phyloP scores from a whole-genome alignment of 2,113 vertebrate genomes.

The Neogale vison region DNA sequence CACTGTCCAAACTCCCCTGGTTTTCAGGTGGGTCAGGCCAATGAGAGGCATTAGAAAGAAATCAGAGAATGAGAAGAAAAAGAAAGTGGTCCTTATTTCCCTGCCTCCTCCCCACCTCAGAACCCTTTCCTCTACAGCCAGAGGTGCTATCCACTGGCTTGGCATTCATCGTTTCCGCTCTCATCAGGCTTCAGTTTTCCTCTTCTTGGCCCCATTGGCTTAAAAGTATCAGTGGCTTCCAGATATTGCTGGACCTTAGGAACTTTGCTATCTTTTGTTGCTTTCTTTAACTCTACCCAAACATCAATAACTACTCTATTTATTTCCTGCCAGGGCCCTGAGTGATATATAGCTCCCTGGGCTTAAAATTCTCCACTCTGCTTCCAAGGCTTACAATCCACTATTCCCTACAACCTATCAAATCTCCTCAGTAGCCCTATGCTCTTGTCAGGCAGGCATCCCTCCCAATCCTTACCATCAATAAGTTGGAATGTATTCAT shows the following conservation, averaged over 20 bases:
- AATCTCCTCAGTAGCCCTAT: background rate
- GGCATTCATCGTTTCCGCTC: background rate
- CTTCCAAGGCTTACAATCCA: background rate
- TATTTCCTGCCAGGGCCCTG: background rate
- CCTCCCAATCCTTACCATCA: background rate
- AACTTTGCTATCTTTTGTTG: background rate
- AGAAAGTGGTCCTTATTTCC: background rate
- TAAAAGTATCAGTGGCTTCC: background rate
- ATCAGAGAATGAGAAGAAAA: background rate
- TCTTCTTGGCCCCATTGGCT: background rate
- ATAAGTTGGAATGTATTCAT: background rate
- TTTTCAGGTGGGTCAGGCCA: background rate
- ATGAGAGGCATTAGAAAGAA: background rate
- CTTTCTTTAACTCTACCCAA: background rate
- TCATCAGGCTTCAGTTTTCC: background rate
- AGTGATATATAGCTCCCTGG: background rate
- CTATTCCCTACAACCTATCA: background rate
- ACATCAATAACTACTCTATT: background rate
- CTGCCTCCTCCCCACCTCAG: background rate
- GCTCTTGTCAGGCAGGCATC: background rate
- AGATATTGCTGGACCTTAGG: background rate
- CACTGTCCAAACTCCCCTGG: background rate
- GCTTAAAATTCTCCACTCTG: background rate
- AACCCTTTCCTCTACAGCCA: background rate
- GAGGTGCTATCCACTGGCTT: background rate